These are phyloP conservation scores for Conopomorpha cramerella DNA, from an alignment of 1,140 invertebrate species.

Conservation along the genomic window DNA sequence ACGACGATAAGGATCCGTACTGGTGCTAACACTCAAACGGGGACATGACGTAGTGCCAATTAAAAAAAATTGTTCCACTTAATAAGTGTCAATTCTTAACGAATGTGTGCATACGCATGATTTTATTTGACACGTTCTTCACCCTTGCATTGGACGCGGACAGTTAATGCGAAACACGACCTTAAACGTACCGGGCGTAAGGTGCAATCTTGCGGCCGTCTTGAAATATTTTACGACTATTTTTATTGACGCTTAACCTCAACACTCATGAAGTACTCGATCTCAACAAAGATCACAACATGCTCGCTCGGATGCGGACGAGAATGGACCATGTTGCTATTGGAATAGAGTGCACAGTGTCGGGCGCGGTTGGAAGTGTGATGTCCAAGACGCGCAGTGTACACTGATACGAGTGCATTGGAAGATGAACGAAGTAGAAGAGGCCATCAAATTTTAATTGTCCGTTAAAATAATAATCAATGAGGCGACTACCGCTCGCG, in stretches of 20 bases:
- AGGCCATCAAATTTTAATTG: slow-evolving; percentile 57
- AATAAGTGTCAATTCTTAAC: slow-evolving; percentile 60
- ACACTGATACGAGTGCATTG: slow-evolving; percentile 32
- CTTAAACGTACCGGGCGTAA: slow-evolving; percentile 16
- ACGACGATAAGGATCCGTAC: slow-evolving; percentile 32
- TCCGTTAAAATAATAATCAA: slow-evolving; percentile 58
- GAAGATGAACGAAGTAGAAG: slow-evolving; percentile 50
- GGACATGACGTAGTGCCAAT: slow-evolving; percentile 56
- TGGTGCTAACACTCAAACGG: too few relatives aligned
- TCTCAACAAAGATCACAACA: slow-evolving; percentile 20
- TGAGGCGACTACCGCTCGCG: slow-evolving; percentile 35
- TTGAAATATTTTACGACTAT: slow-evolving; percentile 43
- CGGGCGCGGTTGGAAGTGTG: background rate
- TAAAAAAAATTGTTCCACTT: slow-evolving; percentile 56
- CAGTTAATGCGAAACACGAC: background rate
- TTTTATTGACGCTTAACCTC: slow-evolving; percentile 56
- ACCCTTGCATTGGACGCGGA: slow-evolving; percentile 10
- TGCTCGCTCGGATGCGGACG: too few relatives aligned
- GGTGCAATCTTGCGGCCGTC: slow-evolving; percentile 18
- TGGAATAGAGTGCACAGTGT: too few relatives aligned
- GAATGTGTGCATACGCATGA: slow-evolving; percentile 57
- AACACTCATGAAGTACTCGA: slow-evolving; percentile 26
- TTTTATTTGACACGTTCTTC: slow-evolving; percentile 54
- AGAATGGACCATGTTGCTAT: too few relatives aligned
- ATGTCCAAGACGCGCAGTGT: slow-evolving; percentile 14